phyloP scores from a whole-genome alignment of 2,797 vertebrate species.

The Poliocrania exsul region DNA sequence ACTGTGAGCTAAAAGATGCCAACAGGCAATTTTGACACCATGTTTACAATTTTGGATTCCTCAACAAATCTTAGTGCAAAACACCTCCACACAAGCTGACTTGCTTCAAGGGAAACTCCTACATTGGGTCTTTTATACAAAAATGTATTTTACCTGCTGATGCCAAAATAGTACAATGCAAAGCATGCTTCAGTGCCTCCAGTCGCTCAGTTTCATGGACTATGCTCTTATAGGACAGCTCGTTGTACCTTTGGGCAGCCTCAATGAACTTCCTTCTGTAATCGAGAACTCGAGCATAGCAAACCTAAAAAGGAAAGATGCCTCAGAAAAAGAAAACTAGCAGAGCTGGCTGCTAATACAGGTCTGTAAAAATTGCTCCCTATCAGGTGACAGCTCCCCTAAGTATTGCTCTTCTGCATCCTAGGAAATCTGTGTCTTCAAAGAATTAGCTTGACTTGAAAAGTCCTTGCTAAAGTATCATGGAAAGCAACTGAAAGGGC shows the following conservation, averaged over 20 bases:
- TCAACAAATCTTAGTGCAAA: neutral
- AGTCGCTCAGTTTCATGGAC: constrained; percentile 95
- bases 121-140: neutral
- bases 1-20: neutral
- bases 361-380: neutral
- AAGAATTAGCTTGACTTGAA: neutral
- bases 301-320: constrained; percentile 81
- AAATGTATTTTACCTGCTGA: constrained; percentile 87
- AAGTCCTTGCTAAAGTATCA: neutral
- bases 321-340: neutral
- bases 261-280: constrained; percentile 98
- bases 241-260: constrained; percentile 96
- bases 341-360: neutral
- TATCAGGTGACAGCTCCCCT: neutral
- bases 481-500: neutral
- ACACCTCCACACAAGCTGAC: neutral
- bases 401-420: neutral
- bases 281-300: constrained; percentile 95
- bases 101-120: neutral
- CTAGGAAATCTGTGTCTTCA: neutral
- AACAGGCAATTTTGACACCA: accelerated
- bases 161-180: constrained; percentile 97
- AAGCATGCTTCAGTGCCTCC: constrained; percentile 95
- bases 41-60: neutral
- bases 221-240: constrained; percentile 97